These are phyloP conservation scores for Eulemur rufifrons DNA, from an alignment of 2,113 vertebrate genomes.

Conservation along the genomic window DNA sequence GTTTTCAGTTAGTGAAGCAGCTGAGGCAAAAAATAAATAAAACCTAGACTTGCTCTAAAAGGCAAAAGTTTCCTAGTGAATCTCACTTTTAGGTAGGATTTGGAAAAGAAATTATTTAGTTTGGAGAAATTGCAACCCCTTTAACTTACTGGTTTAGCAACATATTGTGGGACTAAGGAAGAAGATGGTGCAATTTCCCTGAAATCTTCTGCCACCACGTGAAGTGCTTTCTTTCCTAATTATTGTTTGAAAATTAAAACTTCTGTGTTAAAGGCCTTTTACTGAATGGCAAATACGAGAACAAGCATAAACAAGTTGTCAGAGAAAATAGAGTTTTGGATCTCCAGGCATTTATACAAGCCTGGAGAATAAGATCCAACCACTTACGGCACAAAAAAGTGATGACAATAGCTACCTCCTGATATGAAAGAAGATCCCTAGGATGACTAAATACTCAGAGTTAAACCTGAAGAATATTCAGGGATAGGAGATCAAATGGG, in stretches of 20 bases:
- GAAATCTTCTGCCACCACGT: neutral
- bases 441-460: neutral
- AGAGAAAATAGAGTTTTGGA: neutral
- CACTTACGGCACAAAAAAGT: neutral
- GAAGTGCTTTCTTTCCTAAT: slow-evolving; percentile 12
- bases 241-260: slow-evolving; percentile 22
- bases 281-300: neutral
- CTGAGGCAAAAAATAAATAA: neutral
- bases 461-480: neutral
- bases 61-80: neutral
- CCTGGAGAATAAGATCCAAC: neutral
- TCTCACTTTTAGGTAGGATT: neutral
- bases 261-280: neutral
- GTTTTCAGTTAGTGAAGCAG: neutral
- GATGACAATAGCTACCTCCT: neutral
- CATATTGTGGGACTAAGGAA: neutral
- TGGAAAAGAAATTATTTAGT: neutral
- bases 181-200: neutral
- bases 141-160: neutral
- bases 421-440: neutral
- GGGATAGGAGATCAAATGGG: neutral
- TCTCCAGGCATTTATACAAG: neutral
- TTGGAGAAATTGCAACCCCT: neutral
- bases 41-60: neutral
- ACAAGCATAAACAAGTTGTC: neutral